These are phyloP conservation scores for Rattus rattus DNA, from an alignment of 2,113 vertebrate genomes.

Conservation along the genomic window DNA sequence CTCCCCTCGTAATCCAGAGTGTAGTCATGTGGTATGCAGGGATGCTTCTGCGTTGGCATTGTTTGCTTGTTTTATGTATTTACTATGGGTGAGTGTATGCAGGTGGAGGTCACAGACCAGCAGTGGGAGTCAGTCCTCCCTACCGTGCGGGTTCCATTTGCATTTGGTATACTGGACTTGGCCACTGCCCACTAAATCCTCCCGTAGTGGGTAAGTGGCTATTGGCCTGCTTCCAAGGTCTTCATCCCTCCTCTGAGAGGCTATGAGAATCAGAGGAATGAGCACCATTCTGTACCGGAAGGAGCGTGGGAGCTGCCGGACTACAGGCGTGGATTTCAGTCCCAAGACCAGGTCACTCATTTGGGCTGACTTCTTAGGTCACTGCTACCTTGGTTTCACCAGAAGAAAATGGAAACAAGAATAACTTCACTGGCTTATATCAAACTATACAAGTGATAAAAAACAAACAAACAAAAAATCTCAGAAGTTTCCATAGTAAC, in stretches of 20 bases:
- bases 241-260: neutral
- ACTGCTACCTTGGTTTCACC: conserved; percentile 32
- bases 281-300: neutral
- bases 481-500: conserved; percentile 1
- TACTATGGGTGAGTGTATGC: neutral
- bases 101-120: neutral
- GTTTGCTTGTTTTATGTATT: neutral
- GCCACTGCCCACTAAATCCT: neutral
- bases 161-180: neutral
- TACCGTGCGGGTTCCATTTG: neutral
- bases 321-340: neutral
- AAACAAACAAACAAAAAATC: neutral
- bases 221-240: neutral
- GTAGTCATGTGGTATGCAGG: neutral
- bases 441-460: neutral
- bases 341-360: neutral
- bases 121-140: neutral
- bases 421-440: neutral
- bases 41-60: neutral
- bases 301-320: neutral
- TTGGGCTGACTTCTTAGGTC: neutral
- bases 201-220: neutral
- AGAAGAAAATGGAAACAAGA: neutral
- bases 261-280: neutral
- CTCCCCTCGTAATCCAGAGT: conserved; percentile 12